A percentile compares a stretch with the other conserved stretches of the same genome.
Evolutionary conservation across 2,113 vertebrate genomes (phyloP).

Genomic region (Geococcyx californianus): DNA sequence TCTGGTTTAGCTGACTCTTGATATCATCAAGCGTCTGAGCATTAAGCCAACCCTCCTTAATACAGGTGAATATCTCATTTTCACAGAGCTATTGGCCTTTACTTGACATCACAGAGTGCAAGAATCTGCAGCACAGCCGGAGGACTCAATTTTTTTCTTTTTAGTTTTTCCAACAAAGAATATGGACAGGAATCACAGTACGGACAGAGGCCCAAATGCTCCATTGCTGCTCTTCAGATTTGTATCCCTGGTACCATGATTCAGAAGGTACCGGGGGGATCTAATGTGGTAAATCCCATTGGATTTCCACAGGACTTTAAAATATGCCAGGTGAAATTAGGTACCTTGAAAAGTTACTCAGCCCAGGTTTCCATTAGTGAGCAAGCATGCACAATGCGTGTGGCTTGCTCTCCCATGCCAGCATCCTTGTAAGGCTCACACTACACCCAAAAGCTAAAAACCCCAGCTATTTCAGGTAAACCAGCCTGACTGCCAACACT

Average conservation of each 20-base stretch:
- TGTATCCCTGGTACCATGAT: neutral
- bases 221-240: neutral
- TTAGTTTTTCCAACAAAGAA: neutral
- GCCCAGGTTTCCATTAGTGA: neutral
- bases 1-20: neutral
- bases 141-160: neutral
- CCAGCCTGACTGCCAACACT: neutral
- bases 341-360: neutral
- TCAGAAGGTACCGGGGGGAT: neutral
- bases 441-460: neutral
- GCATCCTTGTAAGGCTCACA: neutral
- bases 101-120: neutral
- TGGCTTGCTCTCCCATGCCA: accelerated
- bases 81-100: neutral
- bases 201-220: neutral
- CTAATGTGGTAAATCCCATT: neutral
- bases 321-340: neutral
- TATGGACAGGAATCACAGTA: neutral
- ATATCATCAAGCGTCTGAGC: neutral
- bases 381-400: accelerated
- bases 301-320: neutral
- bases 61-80: neutral
- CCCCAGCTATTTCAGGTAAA: neutral
- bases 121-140: neutral
- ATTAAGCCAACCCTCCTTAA: neutral